These are phyloP conservation scores for Anguilla anguilla DNA, from an alignment of 2,797 vertebrate genomes.

Conservation along the genomic window DNA sequence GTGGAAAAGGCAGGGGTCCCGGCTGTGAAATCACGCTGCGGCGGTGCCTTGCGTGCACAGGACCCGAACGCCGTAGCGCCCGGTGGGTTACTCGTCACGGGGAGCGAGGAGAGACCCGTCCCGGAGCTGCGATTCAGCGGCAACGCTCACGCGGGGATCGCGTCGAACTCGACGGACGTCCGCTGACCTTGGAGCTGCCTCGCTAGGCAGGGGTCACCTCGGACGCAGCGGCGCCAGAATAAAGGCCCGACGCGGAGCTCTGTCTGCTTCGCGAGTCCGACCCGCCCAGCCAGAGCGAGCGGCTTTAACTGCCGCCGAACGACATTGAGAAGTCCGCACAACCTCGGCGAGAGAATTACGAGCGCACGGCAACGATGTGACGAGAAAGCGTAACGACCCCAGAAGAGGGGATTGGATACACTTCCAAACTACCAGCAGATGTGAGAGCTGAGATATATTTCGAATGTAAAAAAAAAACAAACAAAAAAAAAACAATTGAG, in stretches of 20 bases:
- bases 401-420: background rate
- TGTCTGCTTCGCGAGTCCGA: background rate
- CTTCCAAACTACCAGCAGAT: background rate
- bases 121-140: background rate
- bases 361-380: background rate
- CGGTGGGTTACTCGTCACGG: background rate
- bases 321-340: background rate
- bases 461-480: background rate
- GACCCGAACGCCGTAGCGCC: background rate
- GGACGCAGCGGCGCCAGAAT: background rate
- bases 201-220: background rate
- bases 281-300: background rate
- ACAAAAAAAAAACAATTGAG: background rate
- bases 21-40: background rate
- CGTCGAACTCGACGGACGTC: background rate
- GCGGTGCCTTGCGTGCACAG: background rate
- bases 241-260: background rate
- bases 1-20: background rate
- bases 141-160: background rate
- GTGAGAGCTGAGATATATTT: background rate
- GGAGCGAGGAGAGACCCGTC: background rate
- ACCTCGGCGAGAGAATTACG: background rate
- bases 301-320: background rate
- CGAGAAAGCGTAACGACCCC: background rate
- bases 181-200: slow-evolving; percentile 7